These are phyloP conservation scores for Ptychoptera albimana DNA, from an alignment of 2,888 invertebrate species.

Conservation along the genomic window DNA sequence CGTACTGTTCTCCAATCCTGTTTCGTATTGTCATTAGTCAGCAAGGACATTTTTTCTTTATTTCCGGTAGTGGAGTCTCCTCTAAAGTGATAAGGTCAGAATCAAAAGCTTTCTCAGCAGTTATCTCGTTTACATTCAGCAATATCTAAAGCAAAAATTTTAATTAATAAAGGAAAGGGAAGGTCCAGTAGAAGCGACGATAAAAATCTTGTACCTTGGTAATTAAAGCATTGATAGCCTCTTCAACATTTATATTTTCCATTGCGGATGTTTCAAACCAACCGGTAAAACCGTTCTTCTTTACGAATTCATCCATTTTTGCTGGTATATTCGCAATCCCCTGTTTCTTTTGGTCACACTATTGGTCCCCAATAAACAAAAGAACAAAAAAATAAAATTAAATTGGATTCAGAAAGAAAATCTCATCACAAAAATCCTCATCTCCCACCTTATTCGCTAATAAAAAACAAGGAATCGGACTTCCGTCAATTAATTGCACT, in stretches of 20 bases:
- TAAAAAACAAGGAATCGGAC: slow-evolving; percentile 86
- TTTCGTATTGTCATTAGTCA: neutral
- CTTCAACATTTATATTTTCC: slow-evolving; percentile 91
- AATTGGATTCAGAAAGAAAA: neutral
- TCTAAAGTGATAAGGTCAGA: slow-evolving; percentile 1
- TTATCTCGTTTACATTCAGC: neutral
- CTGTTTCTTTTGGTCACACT: slow-evolving; percentile 86
- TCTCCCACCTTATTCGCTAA: slow-evolving; percentile 76
- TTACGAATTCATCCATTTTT: slow-evolving; percentile 87
- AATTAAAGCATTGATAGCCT: slow-evolving; percentile 81
- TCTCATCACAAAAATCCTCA: neutral
- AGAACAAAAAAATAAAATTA: slow-evolving; percentile 12
- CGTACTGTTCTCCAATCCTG: too few species aligned
- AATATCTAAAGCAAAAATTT: slow-evolving; percentile 1
- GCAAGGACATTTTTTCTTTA: slow-evolving; percentile 1
- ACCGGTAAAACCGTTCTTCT: slow-evolving; percentile 83
- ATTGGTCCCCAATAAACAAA: slow-evolving; percentile 9
- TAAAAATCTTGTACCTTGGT: too few species aligned
- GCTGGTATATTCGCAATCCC: slow-evolving; percentile 63
- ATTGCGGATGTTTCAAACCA: slow-evolving; percentile 97
- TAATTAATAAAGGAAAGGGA: too few species aligned
- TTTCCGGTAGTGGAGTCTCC: neutral
- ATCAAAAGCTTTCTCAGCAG: neutral
- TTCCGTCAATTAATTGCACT: slow-evolving; percentile 89
- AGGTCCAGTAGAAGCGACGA: too few species aligned